phyloP scores from a whole-genome alignment of 2,113 vertebrate species.

The Leptocoma aspasia region DNA sequence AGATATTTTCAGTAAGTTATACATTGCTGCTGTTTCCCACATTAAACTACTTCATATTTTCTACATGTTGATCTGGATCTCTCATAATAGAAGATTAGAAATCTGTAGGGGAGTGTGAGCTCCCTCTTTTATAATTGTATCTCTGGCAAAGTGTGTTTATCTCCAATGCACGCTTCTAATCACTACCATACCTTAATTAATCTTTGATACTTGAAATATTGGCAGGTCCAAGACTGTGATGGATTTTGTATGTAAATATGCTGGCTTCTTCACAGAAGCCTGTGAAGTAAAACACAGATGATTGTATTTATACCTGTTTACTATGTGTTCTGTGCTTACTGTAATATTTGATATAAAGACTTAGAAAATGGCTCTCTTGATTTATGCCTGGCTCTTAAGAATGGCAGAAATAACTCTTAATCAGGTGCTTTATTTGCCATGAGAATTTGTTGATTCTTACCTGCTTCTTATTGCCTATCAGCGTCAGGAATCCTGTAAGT shows the following conservation, averaged over 20 bases:
- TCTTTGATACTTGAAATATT: conserved; percentile 11
- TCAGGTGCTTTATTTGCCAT: background rate
- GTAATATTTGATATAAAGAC: background rate
- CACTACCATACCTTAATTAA: background rate
- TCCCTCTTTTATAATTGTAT: background rate
- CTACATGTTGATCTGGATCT: background rate
- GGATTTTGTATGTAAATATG: background rate
- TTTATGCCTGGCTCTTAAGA: background rate
- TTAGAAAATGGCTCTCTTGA: background rate
- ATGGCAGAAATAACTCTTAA: background rate
- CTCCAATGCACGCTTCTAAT: background rate
- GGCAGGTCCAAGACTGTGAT: background rate
- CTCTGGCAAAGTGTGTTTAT: background rate
- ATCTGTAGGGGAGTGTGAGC: background rate
- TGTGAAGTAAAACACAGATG: background rate
- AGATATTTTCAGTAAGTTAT: background rate
- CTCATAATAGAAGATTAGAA: background rate
- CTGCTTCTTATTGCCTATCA: background rate
- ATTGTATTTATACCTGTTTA: background rate
- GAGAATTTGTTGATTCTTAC: background rate
- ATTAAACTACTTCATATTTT: background rate
- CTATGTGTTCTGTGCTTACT: background rate
- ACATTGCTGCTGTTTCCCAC: background rate
- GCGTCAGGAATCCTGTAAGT: background rate
- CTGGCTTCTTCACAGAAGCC: background rate